These are phyloP conservation scores for Dryocosmus kuriphilus DNA, from an alignment of 2,888 invertebrate species.

Conservation along the genomic window DNA sequence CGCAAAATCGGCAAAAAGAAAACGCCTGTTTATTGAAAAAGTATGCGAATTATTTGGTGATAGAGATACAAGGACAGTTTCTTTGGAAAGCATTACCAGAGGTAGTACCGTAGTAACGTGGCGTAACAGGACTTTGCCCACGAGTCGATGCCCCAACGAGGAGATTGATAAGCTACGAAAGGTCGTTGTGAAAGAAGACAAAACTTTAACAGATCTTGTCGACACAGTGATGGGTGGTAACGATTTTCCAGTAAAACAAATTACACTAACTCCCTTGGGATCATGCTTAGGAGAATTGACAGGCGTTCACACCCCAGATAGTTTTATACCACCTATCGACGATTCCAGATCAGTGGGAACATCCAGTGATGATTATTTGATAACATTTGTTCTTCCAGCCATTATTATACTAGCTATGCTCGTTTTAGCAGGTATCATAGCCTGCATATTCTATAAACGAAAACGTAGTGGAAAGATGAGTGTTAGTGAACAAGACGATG, in stretches of 20 bases:
- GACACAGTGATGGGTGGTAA: slow-evolving; percentile 83
- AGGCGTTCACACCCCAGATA: slow-evolving; percentile 72
- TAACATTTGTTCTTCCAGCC: slow-evolving; percentile 93
- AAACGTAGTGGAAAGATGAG: slow-evolving; percentile 92
- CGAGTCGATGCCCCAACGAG: slow-evolving; percentile 86
- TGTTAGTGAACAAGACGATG: slow-evolving; percentile 88
- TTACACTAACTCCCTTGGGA: slow-evolving; percentile 79
- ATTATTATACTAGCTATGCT: slow-evolving; percentile 93
- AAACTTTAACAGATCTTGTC: slow-evolving; percentile 80
- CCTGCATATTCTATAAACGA: slow-evolving; percentile 91
- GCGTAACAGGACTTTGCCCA: slow-evolving; percentile 89
- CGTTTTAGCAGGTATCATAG: slow-evolving; percentile 90
- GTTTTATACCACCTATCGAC: slow-evolving; percentile 69
- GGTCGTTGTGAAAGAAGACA: slow-evolving; percentile 85
- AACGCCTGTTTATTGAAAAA: slow-evolving; percentile 90
- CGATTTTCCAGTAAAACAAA: slow-evolving; percentile 84
- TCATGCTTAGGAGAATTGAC: slow-evolving; percentile 79
- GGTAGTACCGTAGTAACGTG: slow-evolving; percentile 87
- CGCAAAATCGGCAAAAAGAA: slow-evolving; percentile 84
- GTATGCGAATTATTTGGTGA: slow-evolving; percentile 89
- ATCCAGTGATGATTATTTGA: slow-evolving; percentile 83
- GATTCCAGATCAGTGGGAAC: slow-evolving; percentile 75
- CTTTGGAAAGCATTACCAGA: slow-evolving; percentile 84
- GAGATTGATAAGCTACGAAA: slow-evolving; percentile 87
- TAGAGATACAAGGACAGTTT: slow-evolving; percentile 84